Evolutionary conservation across 2,888 invertebrate species (phyloP), one percentile per base, ranked within the genome.

Genomic region (Tridacna crocea): DNA sequence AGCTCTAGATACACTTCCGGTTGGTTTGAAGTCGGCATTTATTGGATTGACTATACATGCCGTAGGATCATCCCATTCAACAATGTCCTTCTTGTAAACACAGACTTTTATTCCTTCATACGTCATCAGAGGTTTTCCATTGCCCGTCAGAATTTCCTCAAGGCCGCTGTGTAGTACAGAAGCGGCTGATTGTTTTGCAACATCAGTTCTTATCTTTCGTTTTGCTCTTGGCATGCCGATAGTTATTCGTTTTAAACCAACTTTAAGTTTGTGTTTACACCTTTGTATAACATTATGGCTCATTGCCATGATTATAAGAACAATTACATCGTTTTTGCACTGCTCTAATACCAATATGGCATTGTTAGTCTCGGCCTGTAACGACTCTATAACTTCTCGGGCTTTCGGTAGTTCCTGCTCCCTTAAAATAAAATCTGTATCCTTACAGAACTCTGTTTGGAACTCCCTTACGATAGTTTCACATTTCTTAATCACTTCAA

Each of bases 21-120:
- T 27, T 26, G 66, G 26, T 36, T 66, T n/a, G 27, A 27, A 66
- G 6, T 26, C 2, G 36, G 17, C 46, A 36, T 66, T 27, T 15
- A 36, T 66, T 27, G 66, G 66, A 66, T 66, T 66, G 1, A 66
- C 66, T 27, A 66, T 17, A n/a, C 66, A 66, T 11, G n/a, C 17
- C 4, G 1, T 66, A 12, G 26, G 17, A 27, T 36, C 66, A 22
- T 66, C 19, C 13, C 12, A 19, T 26, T 26, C 27, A 10, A 27
- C 66, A 22, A 66, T 66, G 6, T 36, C 27, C 26, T 36, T 36
- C 19, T 17, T 26, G 17, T 4, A 17, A 6, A 66, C 36, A 15
- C 17, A 36, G 27, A 66, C 24, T n/a, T 13, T 24, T 6, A 66
- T 66, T 27, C 66, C 66, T 66, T 66, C 66, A 36, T 66, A 66